Evolutionary conservation across 2,113 vertebrate species (phyloP).

Genomic region (Grallaria varia): DNA sequence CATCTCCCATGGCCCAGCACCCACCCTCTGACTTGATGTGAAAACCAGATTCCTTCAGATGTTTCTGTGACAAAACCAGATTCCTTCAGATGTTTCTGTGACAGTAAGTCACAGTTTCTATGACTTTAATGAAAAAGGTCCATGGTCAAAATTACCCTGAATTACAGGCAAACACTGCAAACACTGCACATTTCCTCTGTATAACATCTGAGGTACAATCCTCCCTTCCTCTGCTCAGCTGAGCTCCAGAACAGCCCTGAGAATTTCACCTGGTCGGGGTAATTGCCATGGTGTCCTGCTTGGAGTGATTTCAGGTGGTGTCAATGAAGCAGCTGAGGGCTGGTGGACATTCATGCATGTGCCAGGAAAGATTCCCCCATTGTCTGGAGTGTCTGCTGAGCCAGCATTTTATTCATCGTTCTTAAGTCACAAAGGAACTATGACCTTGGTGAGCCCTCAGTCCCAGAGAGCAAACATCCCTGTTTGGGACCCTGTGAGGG

Average conservation of each 20-base stretch:
- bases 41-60: neutral
- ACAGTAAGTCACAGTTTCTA: neutral
- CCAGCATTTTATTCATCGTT: neutral
- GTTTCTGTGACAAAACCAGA: neutral
- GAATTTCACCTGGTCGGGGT: neutral
- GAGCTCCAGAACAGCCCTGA: neutral
- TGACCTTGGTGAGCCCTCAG: neutral
- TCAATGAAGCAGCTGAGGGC: neutral
- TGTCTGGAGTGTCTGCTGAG: neutral
- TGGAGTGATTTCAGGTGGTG: neutral
- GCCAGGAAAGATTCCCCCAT: neutral
- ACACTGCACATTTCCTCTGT: accelerated
- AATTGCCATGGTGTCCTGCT: neutral
- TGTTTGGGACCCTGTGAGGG: neutral
- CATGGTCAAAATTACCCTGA: neutral
- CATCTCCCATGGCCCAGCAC: neutral
- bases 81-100: neutral
- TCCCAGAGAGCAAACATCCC: neutral
- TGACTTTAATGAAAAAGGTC: neutral
- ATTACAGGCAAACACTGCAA: neutral
- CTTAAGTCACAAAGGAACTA: neutral
- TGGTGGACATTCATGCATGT: neutral
- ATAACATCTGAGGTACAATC: neutral
- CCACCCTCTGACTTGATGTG: neutral
- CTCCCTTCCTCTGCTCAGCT: neutral